Conservation (phyloP, 1,140 invertebrate species). For the Odontomachus brunneus region DNA sequence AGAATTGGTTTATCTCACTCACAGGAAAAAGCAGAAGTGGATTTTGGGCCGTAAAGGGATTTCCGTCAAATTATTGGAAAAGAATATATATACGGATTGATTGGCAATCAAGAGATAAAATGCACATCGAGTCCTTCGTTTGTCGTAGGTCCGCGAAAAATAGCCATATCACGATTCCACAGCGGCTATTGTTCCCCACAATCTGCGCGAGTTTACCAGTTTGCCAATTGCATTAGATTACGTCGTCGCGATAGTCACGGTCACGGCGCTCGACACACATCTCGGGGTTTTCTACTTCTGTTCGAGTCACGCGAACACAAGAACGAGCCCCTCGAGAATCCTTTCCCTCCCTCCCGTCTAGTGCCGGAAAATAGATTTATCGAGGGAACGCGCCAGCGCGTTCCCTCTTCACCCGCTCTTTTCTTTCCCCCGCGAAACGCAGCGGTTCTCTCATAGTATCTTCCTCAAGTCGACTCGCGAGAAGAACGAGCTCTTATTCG, state of each 20-base stretch:
- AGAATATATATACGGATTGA: background rate
- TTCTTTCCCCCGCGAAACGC: slow-evolving; percentile 61
- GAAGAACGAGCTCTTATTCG: slow-evolving; percentile 4
- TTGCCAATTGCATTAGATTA: slow-evolving; percentile 1
- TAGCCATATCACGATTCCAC: background rate
- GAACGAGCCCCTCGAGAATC: background rate
- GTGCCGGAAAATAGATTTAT: slow-evolving; percentile 4
- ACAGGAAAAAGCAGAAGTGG: background rate
- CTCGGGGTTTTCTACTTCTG: too few species aligned
- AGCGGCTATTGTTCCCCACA: background rate
- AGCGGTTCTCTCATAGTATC: slow-evolving; percentile 36
- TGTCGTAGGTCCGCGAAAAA: too few species aligned
- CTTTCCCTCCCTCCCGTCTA: background rate
- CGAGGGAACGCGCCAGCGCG: background rate
- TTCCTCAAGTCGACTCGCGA: background rate
- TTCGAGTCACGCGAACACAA: slow-evolving; percentile 2
- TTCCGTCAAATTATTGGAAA: background rate
- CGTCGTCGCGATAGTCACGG: slow-evolving; percentile 13
- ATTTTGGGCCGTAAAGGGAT: background rate
- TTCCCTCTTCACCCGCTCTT: background rate
- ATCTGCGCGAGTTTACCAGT: slow-evolving; percentile 7
- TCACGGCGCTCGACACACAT: background rate
- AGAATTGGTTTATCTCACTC: background rate
- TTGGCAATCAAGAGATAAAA: background rate
- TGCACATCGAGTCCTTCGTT: background rate